A percentile compares a stretch with the other conserved stretches of the same genome.
Evolutionary conservation across 2,797 vertebrate species (phyloP).

Genomic region (Arnoldichthys spilopterus): DNA sequence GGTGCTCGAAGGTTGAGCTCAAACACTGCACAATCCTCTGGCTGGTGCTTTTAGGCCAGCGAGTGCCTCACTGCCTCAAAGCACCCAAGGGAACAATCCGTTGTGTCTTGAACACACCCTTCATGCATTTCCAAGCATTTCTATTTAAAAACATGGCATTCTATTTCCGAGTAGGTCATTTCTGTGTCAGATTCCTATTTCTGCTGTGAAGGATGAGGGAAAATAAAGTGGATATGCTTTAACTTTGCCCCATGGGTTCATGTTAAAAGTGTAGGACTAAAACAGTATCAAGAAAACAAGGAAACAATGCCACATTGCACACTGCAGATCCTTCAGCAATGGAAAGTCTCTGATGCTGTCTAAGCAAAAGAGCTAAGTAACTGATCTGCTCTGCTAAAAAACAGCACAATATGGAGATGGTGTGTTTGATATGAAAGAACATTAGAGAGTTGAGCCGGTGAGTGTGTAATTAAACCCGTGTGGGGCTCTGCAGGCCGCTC

Average conservation of each 20-base stretch:
- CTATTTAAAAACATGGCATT: constrained; percentile 44
- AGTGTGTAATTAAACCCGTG: constrained; percentile 51
- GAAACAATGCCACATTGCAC: neutral
- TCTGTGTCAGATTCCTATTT: constrained; percentile 17
- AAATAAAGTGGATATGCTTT: neutral
- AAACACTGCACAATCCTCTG: constrained; percentile 18
- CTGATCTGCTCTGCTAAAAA: neutral
- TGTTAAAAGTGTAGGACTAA: neutral
- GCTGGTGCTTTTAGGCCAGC: constrained; percentile 25
- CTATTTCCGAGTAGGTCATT: constrained; percentile 21
- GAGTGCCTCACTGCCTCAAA: constrained; percentile 35
- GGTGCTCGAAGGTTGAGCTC: constrained; percentile 18
- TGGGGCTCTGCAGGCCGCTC: constrained; percentile 31
- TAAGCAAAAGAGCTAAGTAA: neutral
- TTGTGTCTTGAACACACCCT: constrained; percentile 58
- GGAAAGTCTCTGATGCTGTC: neutral
- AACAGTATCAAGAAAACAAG: constrained; percentile 1
- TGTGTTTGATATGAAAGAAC: neutral
- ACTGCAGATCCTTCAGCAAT: neutral
- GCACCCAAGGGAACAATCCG: constrained; percentile 55
- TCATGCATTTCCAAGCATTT: constrained; percentile 49
- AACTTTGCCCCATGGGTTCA: neutral
- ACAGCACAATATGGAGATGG: neutral
- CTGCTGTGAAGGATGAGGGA: neutral
- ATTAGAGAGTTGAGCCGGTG: neutral